Percentiles rank a stretch among this genome's conserved stretches.
Evolutionary conservation across 2,797 vertebrate genomes (phyloP).

Genomic region (Hoplostethus mediterraneus): DNA sequence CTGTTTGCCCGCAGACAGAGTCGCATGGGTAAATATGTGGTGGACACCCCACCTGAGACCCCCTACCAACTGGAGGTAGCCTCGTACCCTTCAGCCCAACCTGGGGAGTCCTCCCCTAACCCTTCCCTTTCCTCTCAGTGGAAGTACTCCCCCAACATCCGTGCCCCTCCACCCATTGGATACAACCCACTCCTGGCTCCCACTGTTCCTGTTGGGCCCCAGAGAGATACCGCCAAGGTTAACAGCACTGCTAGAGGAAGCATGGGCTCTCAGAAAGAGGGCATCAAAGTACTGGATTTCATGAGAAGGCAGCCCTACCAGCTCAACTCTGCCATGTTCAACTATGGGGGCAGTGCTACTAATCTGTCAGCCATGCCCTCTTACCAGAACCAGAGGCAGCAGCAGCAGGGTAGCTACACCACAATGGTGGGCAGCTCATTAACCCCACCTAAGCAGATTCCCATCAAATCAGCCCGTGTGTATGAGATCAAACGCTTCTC

Average conservation of each 20-base stretch:
- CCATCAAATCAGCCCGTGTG: conserved; percentile 90
- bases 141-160: conserved; percentile 98
- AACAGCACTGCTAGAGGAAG: conserved; percentile 80
- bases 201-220: conserved; percentile 91
- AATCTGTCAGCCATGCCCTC: conserved; percentile 75
- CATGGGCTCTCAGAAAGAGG: conserved; percentile 85
- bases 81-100: conserved; percentile 63
- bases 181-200: conserved; percentile 96
- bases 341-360: conserved; percentile 84
- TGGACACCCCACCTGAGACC: conserved; percentile 84
- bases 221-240: conserved; percentile 83
- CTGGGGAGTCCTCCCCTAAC: conserved; percentile 82
- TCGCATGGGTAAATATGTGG: conserved; percentile 94
- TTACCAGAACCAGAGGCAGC: conserved; percentile 72
- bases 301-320: conserved; percentile 98
- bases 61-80: conserved; percentile 69
- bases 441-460: conserved; percentile 84
- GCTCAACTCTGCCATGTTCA: conserved; percentile 98
- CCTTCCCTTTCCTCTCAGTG: conserved; percentile 88
- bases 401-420: conserved; percentile 73
- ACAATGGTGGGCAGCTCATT: conserved; percentile 83
- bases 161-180: conserved; percentile 96
- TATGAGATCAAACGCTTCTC: conserved; percentile 97
- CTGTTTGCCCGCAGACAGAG: conserved; percentile 96
- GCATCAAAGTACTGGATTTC: conserved; percentile 94